These are phyloP conservation scores for Castor canadensis DNA, from an alignment of 2,113 vertebrate species.

Conservation along the genomic window DNA sequence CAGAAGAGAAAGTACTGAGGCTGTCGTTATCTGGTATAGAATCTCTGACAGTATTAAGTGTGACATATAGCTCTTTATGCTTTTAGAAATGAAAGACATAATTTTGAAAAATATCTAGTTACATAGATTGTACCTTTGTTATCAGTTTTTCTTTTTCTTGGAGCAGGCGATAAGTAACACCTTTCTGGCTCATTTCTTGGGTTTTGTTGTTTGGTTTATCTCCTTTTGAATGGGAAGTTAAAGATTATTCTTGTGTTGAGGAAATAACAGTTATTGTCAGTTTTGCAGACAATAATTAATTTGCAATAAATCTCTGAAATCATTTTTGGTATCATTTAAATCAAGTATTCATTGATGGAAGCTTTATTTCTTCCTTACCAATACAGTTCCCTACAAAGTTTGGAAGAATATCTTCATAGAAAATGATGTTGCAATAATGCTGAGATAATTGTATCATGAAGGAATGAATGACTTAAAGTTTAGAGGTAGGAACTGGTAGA, in stretches of 20 bases:
- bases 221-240: slow-evolving; percentile 38
- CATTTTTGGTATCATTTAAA: slow-evolving; percentile 7
- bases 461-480: slow-evolving; percentile 8
- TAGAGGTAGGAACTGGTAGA: background rate
- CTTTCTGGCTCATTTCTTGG: background rate
- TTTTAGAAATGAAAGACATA: background rate
- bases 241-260: slow-evolving; percentile 40
- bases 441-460: background rate
- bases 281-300: slow-evolving; percentile 40
- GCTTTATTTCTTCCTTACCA: background rate
- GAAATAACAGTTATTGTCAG: background rate
- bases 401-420: background rate
- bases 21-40: background rate
- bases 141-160: background rate
- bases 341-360: background rate
- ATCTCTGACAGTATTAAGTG: background rate
- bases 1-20: slow-evolving; percentile 16
- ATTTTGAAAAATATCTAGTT: background rate
- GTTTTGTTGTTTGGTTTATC: slow-evolving; percentile 20
- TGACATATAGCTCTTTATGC: background rate
- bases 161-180: background rate
- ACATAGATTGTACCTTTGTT: background rate
- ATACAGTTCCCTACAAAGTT: slow-evolving; percentile 21
- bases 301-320: slow-evolving; percentile 27
- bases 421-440: background rate